Percentiles rank a stretch among this genome's conserved stretches.
These are phyloP conservation scores for Escarpia spicata DNA, from an alignment of 2,888 invertebrate species.

Conservation along the genomic window DNA sequence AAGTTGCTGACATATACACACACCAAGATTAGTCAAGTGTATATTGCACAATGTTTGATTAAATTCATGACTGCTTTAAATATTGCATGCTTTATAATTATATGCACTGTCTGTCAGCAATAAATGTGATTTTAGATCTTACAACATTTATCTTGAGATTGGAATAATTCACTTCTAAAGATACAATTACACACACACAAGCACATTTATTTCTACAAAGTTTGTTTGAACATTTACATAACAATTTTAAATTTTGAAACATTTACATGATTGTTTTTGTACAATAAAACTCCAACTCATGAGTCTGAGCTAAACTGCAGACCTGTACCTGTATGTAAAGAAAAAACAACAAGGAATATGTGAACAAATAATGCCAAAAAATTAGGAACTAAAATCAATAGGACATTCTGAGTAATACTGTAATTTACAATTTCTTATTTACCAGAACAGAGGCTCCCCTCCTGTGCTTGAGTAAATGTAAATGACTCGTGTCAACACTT, in stretches of 20 bases:
- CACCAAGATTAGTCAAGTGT: not conserved
- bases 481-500: not conserved
- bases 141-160: not conserved
- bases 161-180: not conserved
- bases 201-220: not conserved
- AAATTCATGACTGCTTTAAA: not conserved
- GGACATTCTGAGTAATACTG: not conserved
- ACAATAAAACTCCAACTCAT: too few relatives aligned
- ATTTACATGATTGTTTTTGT: too few relatives aligned
- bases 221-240: not conserved
- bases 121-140: not conserved
- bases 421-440: constrained; percentile 16
- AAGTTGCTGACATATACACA: not conserved
- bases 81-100: not conserved
- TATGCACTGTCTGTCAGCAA: not conserved
- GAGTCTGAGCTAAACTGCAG: too few relatives aligned
- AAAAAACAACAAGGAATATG: too few relatives aligned
- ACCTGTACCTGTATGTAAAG: too few relatives aligned
- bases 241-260: not conserved
- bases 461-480: not conserved
- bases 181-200: not conserved
- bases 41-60: not conserved
- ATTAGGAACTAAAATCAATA: not conserved
- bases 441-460: not conserved
- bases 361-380: not conserved